A percentile compares a stretch with the other conserved stretches of the same genome.
These are phyloP conservation scores for Sminthurinus signatus DNA, from an alignment of 1,140 invertebrate genomes.

Conservation along the genomic window DNA sequence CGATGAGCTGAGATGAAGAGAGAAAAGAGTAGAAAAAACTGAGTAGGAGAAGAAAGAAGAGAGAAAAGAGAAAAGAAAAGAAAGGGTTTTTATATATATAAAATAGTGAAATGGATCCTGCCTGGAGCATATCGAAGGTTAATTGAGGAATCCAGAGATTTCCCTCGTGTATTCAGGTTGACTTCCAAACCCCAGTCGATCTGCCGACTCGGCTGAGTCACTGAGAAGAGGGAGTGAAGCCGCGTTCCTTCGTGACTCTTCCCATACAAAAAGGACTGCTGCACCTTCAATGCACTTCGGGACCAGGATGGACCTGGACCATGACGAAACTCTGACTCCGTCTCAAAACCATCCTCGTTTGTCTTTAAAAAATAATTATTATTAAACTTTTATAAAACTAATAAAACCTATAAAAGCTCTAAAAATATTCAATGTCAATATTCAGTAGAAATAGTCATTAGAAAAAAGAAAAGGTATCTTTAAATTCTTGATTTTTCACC, in stretches of 20 bases:
- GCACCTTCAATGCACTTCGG: conserved; percentile 17
- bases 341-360: neutral
- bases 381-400: too few relatives aligned
- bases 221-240: conserved; percentile 19
- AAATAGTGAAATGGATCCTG: conserved; percentile 19
- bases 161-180: conserved; percentile 28
- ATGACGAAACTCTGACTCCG: neutral
- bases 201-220: conserved; percentile 20
- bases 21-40: too few relatives aligned
- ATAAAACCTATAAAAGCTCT: too few relatives aligned
- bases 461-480: too few relatives aligned
- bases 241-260: conserved; percentile 16
- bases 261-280: conserved; percentile 11
- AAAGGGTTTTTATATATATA: neutral
- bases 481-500: too few relatives aligned
- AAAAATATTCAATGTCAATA: neutral
- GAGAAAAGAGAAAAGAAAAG: neutral
- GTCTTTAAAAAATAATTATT: too few relatives aligned
- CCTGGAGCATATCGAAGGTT: conserved; percentile 39
- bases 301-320: conserved; percentile 24
- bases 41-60: conserved; percentile 3
- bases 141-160: conserved; percentile 38
- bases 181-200: conserved; percentile 32
- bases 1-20: too few relatives aligned
- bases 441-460: too few relatives aligned